Conservation (phyloP, 2,797 vertebrate genomes). For the Thaleichthys pacificus region DNA sequence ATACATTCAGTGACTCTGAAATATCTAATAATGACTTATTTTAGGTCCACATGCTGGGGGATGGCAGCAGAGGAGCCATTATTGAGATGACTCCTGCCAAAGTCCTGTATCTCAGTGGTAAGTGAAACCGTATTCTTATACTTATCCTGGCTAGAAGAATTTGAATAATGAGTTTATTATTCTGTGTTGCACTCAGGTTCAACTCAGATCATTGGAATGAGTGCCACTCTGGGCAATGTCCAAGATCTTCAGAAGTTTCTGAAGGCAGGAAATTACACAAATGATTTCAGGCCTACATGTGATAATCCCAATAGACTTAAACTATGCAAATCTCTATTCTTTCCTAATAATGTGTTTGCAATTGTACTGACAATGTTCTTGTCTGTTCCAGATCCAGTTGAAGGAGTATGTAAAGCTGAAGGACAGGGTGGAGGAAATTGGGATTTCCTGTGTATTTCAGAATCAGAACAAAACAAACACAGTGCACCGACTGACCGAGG, state of each 20-base stretch:
- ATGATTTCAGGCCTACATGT: constrained; percentile 89
- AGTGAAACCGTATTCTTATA: constrained; percentile 57
- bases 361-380: background rate
- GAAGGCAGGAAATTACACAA: constrained; percentile 87
- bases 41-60: constrained; percentile 95
- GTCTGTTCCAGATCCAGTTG: too few relatives aligned
- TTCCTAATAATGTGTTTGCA: too few relatives aligned
- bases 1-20: too few relatives aligned
- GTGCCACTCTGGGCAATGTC: constrained; percentile 92
- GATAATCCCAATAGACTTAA: background rate
- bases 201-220: constrained; percentile 95
- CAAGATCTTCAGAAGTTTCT: constrained; percentile 88
- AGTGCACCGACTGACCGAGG: too few relatives aligned
- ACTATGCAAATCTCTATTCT: background rate
- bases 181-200: constrained; percentile 63
- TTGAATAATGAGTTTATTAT: too few relatives aligned
- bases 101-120: constrained; percentile 83
- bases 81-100: constrained; percentile 94
- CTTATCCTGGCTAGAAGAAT: background rate
- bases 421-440: too few relatives aligned
- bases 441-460: too few relatives aligned
- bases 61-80: constrained; percentile 87
- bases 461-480: too few relatives aligned
- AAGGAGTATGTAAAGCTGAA: too few relatives aligned
- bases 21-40: background rate